Base-by-base conservation (phyloP, 2,888 invertebrate species). In the Synanthedon myopaeformis region DNA sequence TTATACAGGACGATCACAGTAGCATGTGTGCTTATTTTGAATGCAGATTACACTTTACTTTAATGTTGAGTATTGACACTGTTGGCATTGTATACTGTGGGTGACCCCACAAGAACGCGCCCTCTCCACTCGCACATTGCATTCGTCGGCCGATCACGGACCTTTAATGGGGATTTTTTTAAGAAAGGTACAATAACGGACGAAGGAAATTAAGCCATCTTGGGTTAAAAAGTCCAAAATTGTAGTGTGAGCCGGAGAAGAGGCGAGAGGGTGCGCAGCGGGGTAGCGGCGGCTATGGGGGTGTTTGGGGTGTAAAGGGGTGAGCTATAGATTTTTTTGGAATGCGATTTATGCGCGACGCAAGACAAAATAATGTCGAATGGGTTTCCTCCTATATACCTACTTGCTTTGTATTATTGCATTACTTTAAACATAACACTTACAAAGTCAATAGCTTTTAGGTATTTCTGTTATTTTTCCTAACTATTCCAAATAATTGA, bases 201-300 rank as follows among this genome's bases (percentile, higher is more conserved):
- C 72, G 72, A 72, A 76, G 78, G 74, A 82, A 83, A 84, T 84
- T 80, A 82, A 83, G 83, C 77, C 83, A 80, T 83, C 82, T 83
- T 76, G 77, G 78, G 75, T 77, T 79, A 79, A 83, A 83, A 80
- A 78, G 79, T 79, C 76, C 76, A 76, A 78, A 77, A 77, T 66
- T 70, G 68, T 70, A 70, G 76, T 66, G 70, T 65, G 19, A 8
- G 60, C 60, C 54, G 62, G 59, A 62, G 57, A 59, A 42, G 54
- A 59, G 59, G 57, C 54, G 53, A 45, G 56, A 13, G 55, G 52
- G 56, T 55, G 52, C 58, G 56, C 54, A 53, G 51, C 55, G 35
- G 35, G 35, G 35, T 35, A 35, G 10, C 10, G 35, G 35, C 35
- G 6, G 35, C 35, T 35, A 35, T 35, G 35, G 35, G 53, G 55